phyloP scores from a whole-genome alignment of 2,888 invertebrate genomes.

The Epirrhoe alternata region DNA sequence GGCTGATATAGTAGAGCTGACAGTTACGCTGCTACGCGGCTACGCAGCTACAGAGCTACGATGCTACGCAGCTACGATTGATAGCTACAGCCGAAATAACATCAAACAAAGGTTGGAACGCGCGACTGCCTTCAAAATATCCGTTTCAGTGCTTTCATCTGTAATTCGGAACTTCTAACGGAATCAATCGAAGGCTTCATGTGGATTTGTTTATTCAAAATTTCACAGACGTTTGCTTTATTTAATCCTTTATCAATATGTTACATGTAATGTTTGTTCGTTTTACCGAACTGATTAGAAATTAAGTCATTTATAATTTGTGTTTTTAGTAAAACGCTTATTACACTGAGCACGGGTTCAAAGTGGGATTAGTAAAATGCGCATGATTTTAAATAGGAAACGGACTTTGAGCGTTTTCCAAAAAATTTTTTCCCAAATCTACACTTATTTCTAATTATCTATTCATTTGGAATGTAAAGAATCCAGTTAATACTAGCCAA shows the following conservation, averaged over 20 bases:
- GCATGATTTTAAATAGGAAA: no score
- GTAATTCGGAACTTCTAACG: constrained; percentile 10
- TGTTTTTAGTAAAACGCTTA: not conserved
- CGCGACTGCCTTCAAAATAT: constrained; percentile 9
- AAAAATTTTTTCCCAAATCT: no score
- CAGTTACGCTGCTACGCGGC: no score
- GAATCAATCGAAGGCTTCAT: constrained; percentile 2
- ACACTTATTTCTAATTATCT: no score
- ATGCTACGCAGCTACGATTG: constrained; percentile 11
- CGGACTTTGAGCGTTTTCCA: no score
- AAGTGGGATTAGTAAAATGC: no score
- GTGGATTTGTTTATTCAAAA: not conserved
- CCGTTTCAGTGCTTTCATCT: constrained; percentile 16
- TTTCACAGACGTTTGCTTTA: not conserved
- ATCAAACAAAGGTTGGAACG: constrained; percentile 14
- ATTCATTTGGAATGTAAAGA: no score
- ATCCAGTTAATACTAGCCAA: no score
- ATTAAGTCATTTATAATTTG: not conserved
- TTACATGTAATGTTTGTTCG: not conserved
- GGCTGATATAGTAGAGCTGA: no score
- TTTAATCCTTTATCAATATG: not conserved
- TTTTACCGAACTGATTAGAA: not conserved
- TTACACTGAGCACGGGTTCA: no score
- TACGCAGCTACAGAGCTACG: not conserved
- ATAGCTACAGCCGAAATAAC: constrained; percentile 14